Evolutionary conservation across 1,140 invertebrate genomes (phyloP).

Genomic region (Lepidurus packardi): DNA sequence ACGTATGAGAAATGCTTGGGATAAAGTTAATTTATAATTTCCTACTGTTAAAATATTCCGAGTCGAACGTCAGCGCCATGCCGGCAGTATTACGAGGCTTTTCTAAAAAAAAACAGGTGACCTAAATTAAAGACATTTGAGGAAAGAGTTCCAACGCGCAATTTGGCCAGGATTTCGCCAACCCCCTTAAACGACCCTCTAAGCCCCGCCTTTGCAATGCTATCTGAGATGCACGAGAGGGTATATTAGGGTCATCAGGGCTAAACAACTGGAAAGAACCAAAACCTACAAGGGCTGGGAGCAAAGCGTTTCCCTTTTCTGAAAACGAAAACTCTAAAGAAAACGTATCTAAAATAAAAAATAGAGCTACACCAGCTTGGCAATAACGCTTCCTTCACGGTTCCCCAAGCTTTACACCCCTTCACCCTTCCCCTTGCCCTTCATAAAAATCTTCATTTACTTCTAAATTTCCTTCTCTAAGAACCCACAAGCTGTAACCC

Average conservation of each 20-base stretch:
- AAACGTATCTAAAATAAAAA: neutral
- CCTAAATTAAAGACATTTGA: too few relatives aligned
- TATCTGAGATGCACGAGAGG: neutral
- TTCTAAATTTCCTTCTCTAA: neutral
- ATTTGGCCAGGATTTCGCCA: neutral
- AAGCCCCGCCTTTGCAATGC: slow-evolving; percentile 3
- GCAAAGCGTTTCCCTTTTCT: neutral
- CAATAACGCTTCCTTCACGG: neutral
- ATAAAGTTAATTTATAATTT: too few relatives aligned
- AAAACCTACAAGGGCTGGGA: neutral
- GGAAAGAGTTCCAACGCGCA: neutral
- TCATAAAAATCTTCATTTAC: neutral
- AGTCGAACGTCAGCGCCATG: too few relatives aligned
- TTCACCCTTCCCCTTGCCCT: neutral
- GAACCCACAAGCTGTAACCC: neutral
- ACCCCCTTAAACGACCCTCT: neutral
- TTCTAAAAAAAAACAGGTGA: too few relatives aligned
- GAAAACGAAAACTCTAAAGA: neutral
- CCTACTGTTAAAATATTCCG: too few relatives aligned
- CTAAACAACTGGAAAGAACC: slow-evolving; percentile 6
- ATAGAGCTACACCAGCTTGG: neutral
- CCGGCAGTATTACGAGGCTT: too few relatives aligned
- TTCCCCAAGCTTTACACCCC: neutral
- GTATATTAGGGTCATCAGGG: neutral
- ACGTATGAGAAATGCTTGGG: too few relatives aligned